A percentile compares a stretch with the other conserved stretches of the same genome.
phyloP scores from a whole-genome alignment of 2,888 invertebrate species.

The Pristionchus maxplancki region DNA sequence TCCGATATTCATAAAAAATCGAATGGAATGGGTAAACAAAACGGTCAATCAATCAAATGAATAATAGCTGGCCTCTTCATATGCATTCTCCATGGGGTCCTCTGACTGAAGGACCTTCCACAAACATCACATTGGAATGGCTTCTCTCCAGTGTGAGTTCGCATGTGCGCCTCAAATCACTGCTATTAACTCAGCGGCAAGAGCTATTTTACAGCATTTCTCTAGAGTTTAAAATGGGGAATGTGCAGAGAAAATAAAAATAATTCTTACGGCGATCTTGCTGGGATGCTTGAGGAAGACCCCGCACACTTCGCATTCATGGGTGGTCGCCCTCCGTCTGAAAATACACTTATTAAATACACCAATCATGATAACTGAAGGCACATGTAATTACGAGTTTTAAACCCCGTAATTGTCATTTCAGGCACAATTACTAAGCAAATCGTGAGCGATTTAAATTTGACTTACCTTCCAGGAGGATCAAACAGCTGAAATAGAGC shows the following conservation, averaged over 20 bases:
- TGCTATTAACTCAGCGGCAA: neutral
- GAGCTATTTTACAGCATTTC: neutral
- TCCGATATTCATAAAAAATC: neutral
- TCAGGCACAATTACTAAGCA: neutral
- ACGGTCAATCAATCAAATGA: neutral
- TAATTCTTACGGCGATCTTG: constrained; percentile 60
- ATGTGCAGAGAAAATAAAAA: neutral
- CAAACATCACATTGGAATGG: constrained; percentile 69
- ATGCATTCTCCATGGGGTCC: constrained; percentile 64
- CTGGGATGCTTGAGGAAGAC: constrained; percentile 65
- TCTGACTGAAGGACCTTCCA: constrained; percentile 64
- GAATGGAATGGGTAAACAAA: no score
- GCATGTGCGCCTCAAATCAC: constrained; percentile 66
- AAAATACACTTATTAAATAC: neutral
- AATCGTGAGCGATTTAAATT: neutral
- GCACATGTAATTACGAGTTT: neutral
- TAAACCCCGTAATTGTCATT: neutral
- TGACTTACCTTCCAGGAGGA: neutral
- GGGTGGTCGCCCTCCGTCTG: constrained; percentile 55
- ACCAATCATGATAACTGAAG: no score
- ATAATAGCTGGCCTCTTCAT: constrained; percentile 48
- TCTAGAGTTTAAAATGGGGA: no score
- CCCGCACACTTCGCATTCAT: constrained; percentile 67
- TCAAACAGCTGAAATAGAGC: constrained; percentile 1
- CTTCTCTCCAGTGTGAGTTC: constrained; percentile 72